A percentile compares a stretch with the other conserved stretches of the same genome.
Evolutionary conservation across 2,888 invertebrate species (phyloP).

Genomic region (Caradrina kadenii): DNA sequence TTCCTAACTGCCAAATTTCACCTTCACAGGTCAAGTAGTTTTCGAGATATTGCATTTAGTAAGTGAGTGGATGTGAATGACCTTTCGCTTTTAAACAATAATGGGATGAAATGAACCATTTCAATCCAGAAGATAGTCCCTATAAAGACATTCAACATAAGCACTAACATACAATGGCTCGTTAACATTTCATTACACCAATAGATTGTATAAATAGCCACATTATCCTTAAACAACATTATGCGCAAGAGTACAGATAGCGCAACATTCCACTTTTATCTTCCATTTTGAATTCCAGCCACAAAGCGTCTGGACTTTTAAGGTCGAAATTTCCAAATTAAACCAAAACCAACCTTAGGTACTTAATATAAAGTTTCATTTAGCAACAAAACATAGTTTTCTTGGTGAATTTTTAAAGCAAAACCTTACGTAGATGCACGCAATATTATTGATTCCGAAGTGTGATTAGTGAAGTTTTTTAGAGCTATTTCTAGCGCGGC

Average conservation of each 20-base stretch:
- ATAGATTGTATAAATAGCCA: slow-evolving; percentile 48
- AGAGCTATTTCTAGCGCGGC: slow-evolving; percentile 35
- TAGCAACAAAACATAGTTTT: background rate
- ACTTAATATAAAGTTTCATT: slow-evolving; percentile 3
- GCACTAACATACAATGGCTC: slow-evolving; percentile 46
- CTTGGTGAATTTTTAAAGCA: slow-evolving; percentile 40
- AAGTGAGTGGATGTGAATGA: too few relatives aligned
- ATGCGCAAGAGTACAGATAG: slow-evolving; percentile 58
- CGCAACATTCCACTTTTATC: slow-evolving; percentile 65
- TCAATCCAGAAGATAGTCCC: background rate
- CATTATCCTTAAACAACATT: slow-evolving; percentile 57
- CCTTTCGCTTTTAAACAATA: too few relatives aligned
- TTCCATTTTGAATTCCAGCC: slow-evolving; percentile 67
- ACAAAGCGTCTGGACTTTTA: slow-evolving; percentile 60
- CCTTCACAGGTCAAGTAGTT: too few relatives aligned
- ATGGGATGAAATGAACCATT: background rate
- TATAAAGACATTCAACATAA: slow-evolving; percentile 28
- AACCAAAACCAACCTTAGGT: slow-evolving; percentile 23
- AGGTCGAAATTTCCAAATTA: slow-evolving; percentile 38
- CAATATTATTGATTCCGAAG: slow-evolving; percentile 53
- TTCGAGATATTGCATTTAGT: too few relatives aligned
- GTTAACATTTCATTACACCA: slow-evolving; percentile 44
- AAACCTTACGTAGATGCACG: slow-evolving; percentile 33
- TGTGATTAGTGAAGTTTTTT: slow-evolving; percentile 37
- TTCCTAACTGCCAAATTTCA: too few relatives aligned